Evolutionary conservation across 2,888 invertebrate species (phyloP), one percentile per base, ranked within the genome.

Genomic region (Sycophila texana): DNA sequence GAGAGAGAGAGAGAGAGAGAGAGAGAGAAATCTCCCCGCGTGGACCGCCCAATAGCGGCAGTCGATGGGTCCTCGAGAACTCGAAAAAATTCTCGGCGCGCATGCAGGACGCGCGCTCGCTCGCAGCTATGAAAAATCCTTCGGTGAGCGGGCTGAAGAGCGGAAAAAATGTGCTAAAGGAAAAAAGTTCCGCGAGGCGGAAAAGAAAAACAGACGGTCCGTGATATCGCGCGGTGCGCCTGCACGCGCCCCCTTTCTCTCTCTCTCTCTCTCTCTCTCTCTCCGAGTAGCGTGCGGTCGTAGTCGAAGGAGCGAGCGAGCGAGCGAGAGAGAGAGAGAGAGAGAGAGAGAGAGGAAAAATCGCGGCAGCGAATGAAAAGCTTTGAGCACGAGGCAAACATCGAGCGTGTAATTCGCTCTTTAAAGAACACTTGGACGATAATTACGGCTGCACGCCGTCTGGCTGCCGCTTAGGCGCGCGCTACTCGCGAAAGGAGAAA

Each of bases 401-500:
- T 89, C 87, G 88, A 88, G 88, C 88, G 88, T 88, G 88, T 90
- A 90, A 90, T 90, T 90, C 87, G 88, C 89, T 89, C 89, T 90
- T 89, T 89, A 89, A 88, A 90, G 89, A 89, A 89, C 89, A 84
- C 84, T 86, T 84, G 84, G 83, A 82, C 84, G 82, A 84, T 86
- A 85, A 86, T 83, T 83, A 85, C 81, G 77, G 74, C 63, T 71
- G 81, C 81, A 85, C 81, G 77, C 73, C 63, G 71, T 81, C 81
- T 73, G 75, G 70, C 77, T 82, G 80, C 39, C 39, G 39, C 79
- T 74, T 76, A 73, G 73, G 57, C 47, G 58, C 39, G 75, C 82
- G 79, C 77, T 78, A 71, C 78, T 73, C 77, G 77, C 74, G 26
- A 55, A 68, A 65, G 63, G 61, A 79, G 71, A 78, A 66, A 68